phyloP scores from a whole-genome alignment of 1,140 invertebrate genomes.

The Megalopta genalis region DNA sequence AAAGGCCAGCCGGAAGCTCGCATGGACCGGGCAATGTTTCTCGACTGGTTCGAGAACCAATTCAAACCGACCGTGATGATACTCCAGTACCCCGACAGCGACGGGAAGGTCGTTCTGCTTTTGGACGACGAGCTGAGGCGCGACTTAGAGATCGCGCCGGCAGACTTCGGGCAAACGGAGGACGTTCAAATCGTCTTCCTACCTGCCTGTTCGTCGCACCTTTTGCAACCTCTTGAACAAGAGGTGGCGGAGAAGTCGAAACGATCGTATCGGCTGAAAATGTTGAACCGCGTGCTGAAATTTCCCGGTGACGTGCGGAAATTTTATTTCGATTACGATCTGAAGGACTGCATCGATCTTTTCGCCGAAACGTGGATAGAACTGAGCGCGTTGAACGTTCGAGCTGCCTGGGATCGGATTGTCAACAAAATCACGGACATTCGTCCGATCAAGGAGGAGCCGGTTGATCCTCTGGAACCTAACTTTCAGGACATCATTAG shows the following conservation, averaged over 20 bases:
- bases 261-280: not conserved
- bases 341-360: constrained; percentile 4
- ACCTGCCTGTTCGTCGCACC: no score
- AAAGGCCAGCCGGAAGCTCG: not conserved
- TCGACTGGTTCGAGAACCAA: not conserved
- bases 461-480: not conserved
- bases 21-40: not conserved
- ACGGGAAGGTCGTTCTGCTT: not conserved
- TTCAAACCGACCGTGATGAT: not conserved
- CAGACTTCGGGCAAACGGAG: not conserved
- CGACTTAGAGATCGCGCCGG: not conserved
- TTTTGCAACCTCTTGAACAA: not conserved
- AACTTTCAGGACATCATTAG: constrained; percentile 1
- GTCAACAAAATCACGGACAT: not conserved
- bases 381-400: not conserved
- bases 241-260: not conserved
- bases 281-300: not conserved
- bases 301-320: not conserved
- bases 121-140: not conserved
- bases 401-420: not conserved
- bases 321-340: constrained; percentile 2
- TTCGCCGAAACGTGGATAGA: not conserved
- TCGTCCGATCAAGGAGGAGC: not conserved
- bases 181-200: not conserved
- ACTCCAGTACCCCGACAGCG: not conserved